phyloP scores from a whole-genome alignment of 2,888 invertebrate genomes.

The Hybos culiciformis region DNA sequence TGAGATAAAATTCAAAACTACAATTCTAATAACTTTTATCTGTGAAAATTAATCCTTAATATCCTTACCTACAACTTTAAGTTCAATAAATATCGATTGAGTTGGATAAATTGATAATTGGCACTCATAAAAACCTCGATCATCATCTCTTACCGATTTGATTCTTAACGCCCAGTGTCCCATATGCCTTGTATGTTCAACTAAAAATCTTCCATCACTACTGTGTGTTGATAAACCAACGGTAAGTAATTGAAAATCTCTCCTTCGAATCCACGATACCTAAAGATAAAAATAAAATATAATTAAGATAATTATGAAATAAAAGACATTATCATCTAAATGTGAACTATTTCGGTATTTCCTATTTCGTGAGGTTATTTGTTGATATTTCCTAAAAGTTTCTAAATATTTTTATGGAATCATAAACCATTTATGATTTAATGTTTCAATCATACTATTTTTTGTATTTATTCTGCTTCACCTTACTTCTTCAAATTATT shows the following conservation, averaged over 20 bases:
- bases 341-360: neutral
- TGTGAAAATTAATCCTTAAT: neutral
- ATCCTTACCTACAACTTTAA: conserved; percentile 49
- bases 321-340: neutral
- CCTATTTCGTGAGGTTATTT: neutral
- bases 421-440: too few species aligned
- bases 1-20: too few species aligned
- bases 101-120: conserved; percentile 53
- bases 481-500: too few species aligned
- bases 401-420: too few species aligned
- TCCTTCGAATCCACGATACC: conserved; percentile 52
- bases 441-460: too few species aligned
- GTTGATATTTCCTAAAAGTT: too few species aligned
- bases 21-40: too few species aligned
- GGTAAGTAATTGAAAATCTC: conserved; percentile 49
- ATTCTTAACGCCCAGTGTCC: conserved; percentile 43
- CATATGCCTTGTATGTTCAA: conserved; percentile 45
- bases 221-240: conserved; percentile 49
- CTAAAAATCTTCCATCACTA: conserved; percentile 48
- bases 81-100: conserved; percentile 47
- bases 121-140: conserved; percentile 44
- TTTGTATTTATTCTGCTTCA: too few species aligned
- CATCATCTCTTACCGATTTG: conserved; percentile 34
- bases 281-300: conserved; percentile 16
- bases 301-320: neutral